phyloP scores from a whole-genome alignment of 1,140 invertebrate genomes.

The Drusus annulatus region DNA sequence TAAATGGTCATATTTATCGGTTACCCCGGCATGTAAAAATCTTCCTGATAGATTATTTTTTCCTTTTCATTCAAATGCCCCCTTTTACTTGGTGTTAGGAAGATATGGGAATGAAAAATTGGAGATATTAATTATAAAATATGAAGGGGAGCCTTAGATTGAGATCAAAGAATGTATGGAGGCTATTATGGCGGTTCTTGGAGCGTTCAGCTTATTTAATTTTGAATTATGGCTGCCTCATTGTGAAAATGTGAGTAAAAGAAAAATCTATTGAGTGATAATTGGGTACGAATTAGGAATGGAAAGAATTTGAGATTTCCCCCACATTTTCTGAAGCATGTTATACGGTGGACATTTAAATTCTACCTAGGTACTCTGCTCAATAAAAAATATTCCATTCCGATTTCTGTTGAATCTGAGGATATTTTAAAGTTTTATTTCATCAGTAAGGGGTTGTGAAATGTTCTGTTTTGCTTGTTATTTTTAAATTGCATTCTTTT shows the following conservation, averaged over 20 bases:
- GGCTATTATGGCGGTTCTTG: slow-evolving; percentile 42
- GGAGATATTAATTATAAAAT: slow-evolving; percentile 51
- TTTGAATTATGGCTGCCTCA: slow-evolving; percentile 22
- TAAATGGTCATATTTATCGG: slow-evolving; percentile 55
- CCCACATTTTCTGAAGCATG: no score
- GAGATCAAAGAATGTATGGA: slow-evolving; percentile 52
- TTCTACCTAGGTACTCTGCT: no score
- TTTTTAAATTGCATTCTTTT: no score
- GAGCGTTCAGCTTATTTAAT: slow-evolving; percentile 25
- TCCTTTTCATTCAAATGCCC: slow-evolving; percentile 46
- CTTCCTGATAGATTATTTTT: slow-evolving; percentile 57
- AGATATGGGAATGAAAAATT: slow-evolving; percentile 49
- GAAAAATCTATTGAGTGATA: no score
- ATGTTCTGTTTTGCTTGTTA: no score
- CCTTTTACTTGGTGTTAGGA: slow-evolving; percentile 16
- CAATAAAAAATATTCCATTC: no score
- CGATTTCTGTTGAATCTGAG: no score
- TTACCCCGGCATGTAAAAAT: slow-evolving; percentile 54
- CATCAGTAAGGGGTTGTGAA: no score
- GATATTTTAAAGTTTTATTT: no score
- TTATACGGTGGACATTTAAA: no score
- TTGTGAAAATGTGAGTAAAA: neutral
- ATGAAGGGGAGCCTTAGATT: slow-evolving; percentile 35
- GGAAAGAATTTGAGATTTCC: no score
- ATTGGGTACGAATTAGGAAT: no score